Percentiles rank a stretch among this genome's conserved stretches.
These are phyloP conservation scores for Hylyphantes graminicola DNA, from an alignment of 1,140 invertebrate genomes.

Conservation along the genomic window DNA sequence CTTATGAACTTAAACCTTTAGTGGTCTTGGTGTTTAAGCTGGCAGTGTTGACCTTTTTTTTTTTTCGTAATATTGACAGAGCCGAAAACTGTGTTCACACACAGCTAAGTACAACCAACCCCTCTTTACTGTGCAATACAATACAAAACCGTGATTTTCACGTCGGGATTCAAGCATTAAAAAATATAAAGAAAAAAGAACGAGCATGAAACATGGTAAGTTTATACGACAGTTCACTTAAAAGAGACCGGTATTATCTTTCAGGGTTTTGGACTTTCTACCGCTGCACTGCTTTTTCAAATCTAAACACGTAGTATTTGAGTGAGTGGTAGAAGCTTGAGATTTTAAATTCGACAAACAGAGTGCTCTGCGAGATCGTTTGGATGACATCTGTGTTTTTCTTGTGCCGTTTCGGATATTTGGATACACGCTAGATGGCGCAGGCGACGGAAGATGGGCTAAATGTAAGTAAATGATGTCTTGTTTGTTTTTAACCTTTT, in stretches of 20 bases:
- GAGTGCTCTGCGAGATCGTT: not conserved
- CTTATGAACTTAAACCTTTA: too few species aligned
- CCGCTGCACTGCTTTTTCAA: conserved; percentile 14
- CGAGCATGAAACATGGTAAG: conserved; percentile 35
- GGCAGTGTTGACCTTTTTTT: conserved; percentile 29
- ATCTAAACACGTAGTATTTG: not conserved
- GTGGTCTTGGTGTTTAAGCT: not conserved
- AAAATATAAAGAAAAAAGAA: conserved; percentile 12
- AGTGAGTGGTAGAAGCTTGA: not conserved
- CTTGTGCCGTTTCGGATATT: not conserved
- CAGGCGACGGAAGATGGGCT: conserved; percentile 8
- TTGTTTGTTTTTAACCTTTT: not conserved
- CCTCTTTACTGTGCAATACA: conserved; percentile 9
- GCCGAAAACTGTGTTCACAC: not conserved
- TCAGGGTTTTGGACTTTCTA: not conserved
- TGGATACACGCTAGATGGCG: conserved; percentile 39
- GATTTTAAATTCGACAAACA: conserved; percentile 22
- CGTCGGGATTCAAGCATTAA: not conserved
- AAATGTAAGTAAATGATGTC: conserved; percentile 8
- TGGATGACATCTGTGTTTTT: not conserved
- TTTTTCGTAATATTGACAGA: conserved; percentile 26
- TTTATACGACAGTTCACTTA: conserved; percentile 36
- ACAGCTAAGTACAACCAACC: not conserved
- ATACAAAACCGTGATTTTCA: not conserved
- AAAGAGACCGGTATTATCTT: conserved; percentile 40